A percentile compares a stretch with the other conserved stretches of the same genome.
Conservation (phyloP, 1,140 invertebrate species). For the Drosophila lacertosa region DNA sequence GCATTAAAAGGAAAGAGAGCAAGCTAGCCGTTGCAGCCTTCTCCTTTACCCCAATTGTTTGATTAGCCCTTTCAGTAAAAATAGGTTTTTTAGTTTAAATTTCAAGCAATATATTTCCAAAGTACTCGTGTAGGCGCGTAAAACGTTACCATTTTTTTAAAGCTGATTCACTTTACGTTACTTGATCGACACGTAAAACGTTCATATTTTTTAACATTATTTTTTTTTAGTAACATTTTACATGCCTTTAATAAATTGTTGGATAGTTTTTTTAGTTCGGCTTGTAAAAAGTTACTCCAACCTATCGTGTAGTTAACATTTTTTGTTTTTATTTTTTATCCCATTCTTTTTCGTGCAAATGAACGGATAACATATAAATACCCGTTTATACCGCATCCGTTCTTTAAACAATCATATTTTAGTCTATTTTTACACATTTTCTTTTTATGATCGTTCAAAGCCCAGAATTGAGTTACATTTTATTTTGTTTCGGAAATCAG, state of each 20-base stretch:
- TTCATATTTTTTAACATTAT: neutral
- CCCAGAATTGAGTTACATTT: constrained; percentile 9
- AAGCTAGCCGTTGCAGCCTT: neutral
- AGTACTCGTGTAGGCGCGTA: constrained; percentile 61
- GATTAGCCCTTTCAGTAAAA: neutral
- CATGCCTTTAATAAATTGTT: constrained; percentile 41
- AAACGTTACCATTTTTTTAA: constrained; percentile 53
- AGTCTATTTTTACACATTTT: neutral
- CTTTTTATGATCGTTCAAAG: constrained; percentile 27
- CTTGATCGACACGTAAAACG: constrained; percentile 35
- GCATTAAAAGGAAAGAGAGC: constrained; percentile 11
- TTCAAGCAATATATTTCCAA: constrained; percentile 28
- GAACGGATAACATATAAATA: constrained; percentile 43
- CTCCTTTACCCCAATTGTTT: neutral
- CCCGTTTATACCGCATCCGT: constrained; percentile 1
- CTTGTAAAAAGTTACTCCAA: constrained; percentile 58
- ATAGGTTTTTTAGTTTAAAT: neutral
- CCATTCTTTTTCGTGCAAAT: constrained; percentile 27
- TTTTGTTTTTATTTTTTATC: constrained; percentile 1
- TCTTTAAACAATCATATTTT: constrained; percentile 34
- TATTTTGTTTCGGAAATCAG: constrained; percentile 42
- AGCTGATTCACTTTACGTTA: neutral
- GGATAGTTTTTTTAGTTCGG: constrained; percentile 5
- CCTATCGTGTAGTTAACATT: neutral
- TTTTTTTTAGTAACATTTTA: constrained; percentile 61